Base-by-base conservation (phyloP, 2,888 invertebrate species). In the Cosmorhoe ocellata region DNA sequence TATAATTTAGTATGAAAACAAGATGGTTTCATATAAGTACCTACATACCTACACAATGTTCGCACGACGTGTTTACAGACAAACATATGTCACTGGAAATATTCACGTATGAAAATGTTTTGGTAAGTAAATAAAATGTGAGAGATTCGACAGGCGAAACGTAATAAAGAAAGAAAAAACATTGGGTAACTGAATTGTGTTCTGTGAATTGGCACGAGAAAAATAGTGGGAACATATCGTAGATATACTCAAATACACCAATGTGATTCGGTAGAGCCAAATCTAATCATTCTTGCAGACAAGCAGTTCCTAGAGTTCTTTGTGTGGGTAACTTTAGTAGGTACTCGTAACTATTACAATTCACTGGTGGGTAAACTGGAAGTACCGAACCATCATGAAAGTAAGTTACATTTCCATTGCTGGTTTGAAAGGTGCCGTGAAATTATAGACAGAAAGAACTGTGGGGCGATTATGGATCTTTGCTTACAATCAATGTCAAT, bases 1-100 rank as follows among this genome's bases (percentile, higher is more conserved):
- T 67, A 66, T 69, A 66, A 69, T 69, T 64, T 58, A 63, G 52
- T 32, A 58, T 44, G 38, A 54, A 56, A 61, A 59, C 51, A 54
- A 51, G 47, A 53, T 52, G 18, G 50, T 42, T 51, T 31, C 4
- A 18, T 18, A 18, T 18, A 18, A 18, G 18, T 18, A 18, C 18
- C n/a, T n/a, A n/a, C n/a, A n/a, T n/a, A n/a, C n/a, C n/a, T 45
- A 44, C 40, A 46, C 37, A n/a, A 48, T 45, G 28, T 42, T 39
- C 31, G 30, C 32, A 22, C 10, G 14, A 31, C 1, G 3, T 28
- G 4, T 10, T 1, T 28, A 28, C 10, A n/a, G 9, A 28, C 9
- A 8, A 5, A 12, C 12, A 40, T n/a, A 33, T n/a, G 33, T 12
- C 22, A 6, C 12, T 28, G 18, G n/a, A 32, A 39, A 18, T 46